Conservation (phyloP, 2,113 vertebrate species). For the Jaculus jaculus region DNA sequence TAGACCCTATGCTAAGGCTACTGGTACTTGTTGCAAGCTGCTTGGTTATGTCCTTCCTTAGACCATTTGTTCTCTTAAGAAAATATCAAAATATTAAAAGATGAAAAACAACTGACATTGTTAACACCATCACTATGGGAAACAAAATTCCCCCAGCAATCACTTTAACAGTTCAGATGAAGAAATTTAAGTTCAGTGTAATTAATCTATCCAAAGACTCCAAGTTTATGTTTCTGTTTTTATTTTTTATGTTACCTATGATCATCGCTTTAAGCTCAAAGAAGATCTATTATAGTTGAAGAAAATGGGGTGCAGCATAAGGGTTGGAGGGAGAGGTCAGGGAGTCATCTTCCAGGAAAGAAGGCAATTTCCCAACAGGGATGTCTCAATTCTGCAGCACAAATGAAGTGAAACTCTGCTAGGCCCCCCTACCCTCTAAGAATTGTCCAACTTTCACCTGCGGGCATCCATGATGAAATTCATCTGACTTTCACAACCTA, state of each 20-base stretch:
- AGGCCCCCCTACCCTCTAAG: background rate
- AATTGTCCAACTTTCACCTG: background rate
- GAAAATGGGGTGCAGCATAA: fast-evolving
- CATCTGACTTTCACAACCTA: background rate
- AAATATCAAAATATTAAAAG: background rate
- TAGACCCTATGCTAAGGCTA: background rate
- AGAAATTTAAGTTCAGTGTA: background rate
- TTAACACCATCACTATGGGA: background rate
- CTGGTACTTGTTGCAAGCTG: background rate
- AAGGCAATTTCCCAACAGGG: background rate
- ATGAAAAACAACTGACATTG: background rate
- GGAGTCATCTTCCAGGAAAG: background rate
- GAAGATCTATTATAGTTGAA: background rate
- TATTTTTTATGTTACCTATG: background rate
- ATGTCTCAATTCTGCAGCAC: background rate
- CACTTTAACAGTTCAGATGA: background rate
- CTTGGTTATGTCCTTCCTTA: background rate
- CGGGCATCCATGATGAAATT: background rate
- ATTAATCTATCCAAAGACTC: background rate
- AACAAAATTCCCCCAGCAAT: background rate
- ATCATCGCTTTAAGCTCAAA: slow-evolving; percentile 5
- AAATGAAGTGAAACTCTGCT: background rate
- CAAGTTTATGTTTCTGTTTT: background rate
- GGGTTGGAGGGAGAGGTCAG: background rate
- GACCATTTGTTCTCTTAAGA: background rate